Percentiles rank a stretch among this genome's conserved stretches.
Evolutionary conservation across 2,797 vertebrate species (phyloP).

Genomic region (Sternarchorhynchus goeldii): DNA sequence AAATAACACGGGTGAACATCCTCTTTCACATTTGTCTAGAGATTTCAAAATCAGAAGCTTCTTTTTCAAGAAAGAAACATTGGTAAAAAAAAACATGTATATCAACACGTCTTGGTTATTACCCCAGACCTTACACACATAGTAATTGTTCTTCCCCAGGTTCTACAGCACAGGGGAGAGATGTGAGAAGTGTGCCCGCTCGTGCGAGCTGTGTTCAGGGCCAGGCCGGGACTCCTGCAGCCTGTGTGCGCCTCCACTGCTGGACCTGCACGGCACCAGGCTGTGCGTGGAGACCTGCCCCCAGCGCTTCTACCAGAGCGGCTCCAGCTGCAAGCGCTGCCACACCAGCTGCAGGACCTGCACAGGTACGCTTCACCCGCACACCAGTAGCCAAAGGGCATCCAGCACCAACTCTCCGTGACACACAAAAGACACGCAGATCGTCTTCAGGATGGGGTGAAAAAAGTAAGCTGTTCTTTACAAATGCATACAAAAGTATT

Average conservation of each 20-base stretch:
- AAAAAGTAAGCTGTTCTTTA: too few relatives aligned
- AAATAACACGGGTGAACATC: too few relatives aligned
- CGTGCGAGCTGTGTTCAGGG: slow-evolving; percentile 69
- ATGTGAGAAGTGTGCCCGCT: slow-evolving; percentile 73
- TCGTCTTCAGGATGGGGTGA: too few relatives aligned
- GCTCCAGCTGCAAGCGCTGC: slow-evolving; percentile 64
- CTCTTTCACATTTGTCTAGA: too few relatives aligned
- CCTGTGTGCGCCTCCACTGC: slow-evolving; percentile 61
- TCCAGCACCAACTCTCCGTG: too few relatives aligned
- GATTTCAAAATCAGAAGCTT: too few relatives aligned
- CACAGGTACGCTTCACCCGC: slow-evolving; percentile 58
- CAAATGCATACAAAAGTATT: too few relatives aligned
- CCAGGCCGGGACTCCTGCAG: slow-evolving; percentile 71
- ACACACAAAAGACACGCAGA: too few relatives aligned
- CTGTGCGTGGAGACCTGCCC: slow-evolving; percentile 74
- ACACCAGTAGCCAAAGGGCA: neutral
- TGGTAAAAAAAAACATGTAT: too few relatives aligned
- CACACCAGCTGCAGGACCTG: slow-evolving; percentile 79
- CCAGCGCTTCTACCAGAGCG: slow-evolving; percentile 65
- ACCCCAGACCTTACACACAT: neutral
- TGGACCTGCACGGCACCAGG: slow-evolving; percentile 72
- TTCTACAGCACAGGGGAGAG: slow-evolving; percentile 67
- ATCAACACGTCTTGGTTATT: too few relatives aligned
- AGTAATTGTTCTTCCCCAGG: slow-evolving; percentile 47
- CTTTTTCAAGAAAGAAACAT: too few relatives aligned